Percentiles rank a stretch among this genome's conserved stretches.
Conservation (phyloP, 2,797 vertebrate species). For the Sebastes baramenuke region DNA sequence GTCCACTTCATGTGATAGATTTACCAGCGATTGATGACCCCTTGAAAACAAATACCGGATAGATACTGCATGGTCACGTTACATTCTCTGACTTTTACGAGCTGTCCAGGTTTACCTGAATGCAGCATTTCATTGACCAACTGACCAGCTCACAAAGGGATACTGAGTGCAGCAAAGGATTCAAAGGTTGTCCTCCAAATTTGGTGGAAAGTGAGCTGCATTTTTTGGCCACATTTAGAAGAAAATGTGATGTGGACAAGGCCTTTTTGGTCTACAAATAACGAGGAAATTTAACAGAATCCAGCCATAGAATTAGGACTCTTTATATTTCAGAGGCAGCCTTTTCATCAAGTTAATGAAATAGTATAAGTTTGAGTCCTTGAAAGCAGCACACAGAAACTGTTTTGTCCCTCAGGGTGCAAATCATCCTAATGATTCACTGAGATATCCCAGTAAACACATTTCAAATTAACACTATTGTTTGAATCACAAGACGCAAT, state of each 20-base stretch:
- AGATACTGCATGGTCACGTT: background rate
- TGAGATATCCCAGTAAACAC: constrained; percentile 30
- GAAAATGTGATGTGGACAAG: background rate
- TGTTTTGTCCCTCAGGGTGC: background rate
- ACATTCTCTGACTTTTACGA: background rate
- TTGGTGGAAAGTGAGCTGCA: background rate
- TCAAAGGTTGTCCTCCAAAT: background rate
- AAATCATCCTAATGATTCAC: constrained; percentile 9
- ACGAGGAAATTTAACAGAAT: background rate
- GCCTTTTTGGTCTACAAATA: background rate
- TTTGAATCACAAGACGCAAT: constrained; percentile 18
- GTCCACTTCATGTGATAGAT: background rate
- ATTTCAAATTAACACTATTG: constrained; percentile 25
- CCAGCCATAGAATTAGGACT: background rate
- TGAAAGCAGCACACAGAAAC: background rate
- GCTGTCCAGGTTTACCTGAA: background rate
- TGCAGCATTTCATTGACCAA: background rate
- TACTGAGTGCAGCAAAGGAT: background rate
- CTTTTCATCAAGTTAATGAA: background rate
- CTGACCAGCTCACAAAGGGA: background rate
- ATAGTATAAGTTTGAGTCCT: background rate
- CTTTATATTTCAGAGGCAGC: background rate
- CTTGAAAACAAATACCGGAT: background rate
- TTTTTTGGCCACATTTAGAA: background rate
- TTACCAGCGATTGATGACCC: constrained; percentile 6